Conservation (phyloP, 2,113 vertebrate genomes). For the Macrotus californicus region DNA sequence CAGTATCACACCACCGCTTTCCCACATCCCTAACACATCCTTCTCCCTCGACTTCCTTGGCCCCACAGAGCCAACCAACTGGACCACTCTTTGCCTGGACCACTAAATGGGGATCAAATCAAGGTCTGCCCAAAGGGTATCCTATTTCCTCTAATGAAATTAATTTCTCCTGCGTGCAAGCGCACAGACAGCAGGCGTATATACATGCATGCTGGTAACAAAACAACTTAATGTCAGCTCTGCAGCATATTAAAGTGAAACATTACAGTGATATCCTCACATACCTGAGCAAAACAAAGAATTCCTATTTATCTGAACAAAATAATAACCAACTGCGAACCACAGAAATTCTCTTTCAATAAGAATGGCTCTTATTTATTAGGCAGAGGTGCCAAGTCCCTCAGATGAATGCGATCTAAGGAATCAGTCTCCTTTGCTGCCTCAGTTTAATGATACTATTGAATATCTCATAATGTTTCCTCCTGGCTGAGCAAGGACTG, state of each 20-base stretch:
- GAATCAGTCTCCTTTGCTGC: not conserved
- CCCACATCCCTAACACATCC: not conserved
- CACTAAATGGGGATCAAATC: not conserved
- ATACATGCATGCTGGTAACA: not conserved
- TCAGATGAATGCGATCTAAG: not conserved
- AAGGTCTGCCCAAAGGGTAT: not conserved
- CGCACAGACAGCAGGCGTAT: not conserved
- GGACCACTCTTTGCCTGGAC: not conserved
- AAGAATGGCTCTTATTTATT: not conserved
- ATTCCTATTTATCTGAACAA: not conserved
- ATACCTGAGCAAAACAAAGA: not conserved
- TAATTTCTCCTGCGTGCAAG: not conserved
- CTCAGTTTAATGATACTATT: not conserved
- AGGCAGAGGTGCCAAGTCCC: not conserved
- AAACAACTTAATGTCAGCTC: not conserved
- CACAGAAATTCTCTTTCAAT: not conserved
- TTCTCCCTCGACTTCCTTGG: not conserved
- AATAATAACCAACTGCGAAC: not conserved
- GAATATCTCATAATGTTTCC: not conserved
- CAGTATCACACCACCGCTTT: not conserved
- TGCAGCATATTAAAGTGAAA: not conserved
- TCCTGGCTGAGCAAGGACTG: not conserved
- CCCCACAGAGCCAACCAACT: not conserved
- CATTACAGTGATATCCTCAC: not conserved
- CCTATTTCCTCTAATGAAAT: not conserved